Percentiles rank a stretch among this genome's conserved stretches.
Evolutionary conservation across 1,140 invertebrate genomes (phyloP).

Genomic region (Diprion similis): DNA sequence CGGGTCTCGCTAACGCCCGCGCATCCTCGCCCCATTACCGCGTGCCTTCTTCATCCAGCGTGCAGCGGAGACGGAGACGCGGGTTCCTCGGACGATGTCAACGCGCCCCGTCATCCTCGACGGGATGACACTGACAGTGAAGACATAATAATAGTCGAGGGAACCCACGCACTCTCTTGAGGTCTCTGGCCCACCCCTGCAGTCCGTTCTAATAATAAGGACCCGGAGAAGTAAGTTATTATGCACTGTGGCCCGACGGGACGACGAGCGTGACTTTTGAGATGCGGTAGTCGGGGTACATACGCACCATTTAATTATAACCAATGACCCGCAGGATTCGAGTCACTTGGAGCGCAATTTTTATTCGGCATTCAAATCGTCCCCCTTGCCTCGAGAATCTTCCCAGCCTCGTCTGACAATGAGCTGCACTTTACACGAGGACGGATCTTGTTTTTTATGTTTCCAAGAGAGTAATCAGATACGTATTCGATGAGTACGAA

Average conservation of each 20-base stretch:
- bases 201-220: slow-evolving; percentile 52
- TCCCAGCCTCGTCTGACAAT: no score
- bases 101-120: slow-evolving; percentile 37
- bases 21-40: slow-evolving; percentile 39
- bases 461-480: no score
- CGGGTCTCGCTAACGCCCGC: slow-evolving; percentile 26
- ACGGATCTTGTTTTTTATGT: no score
- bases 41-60: slow-evolving; percentile 42
- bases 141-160: slow-evolving; percentile 46
- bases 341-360: neutral
- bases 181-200: slow-evolving; percentile 22
- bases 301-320: slow-evolving; percentile 4
- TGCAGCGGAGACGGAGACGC: slow-evolving; percentile 36
- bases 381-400: no score
- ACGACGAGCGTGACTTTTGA: slow-evolving; percentile 37
- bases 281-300: slow-evolving; percentile 9
- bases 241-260: slow-evolving; percentile 37
- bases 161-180: slow-evolving; percentile 16
- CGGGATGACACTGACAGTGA: slow-evolving; percentile 42
- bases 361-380: neutral
- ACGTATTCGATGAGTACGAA: no score
- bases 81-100: slow-evolving; percentile 18
- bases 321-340: neutral
- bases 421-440: no score
- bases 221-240: slow-evolving; percentile 50